These are phyloP conservation scores for Drosophila obscura DNA, from an alignment of 1,140 invertebrate genomes.

Conservation along the genomic window DNA sequence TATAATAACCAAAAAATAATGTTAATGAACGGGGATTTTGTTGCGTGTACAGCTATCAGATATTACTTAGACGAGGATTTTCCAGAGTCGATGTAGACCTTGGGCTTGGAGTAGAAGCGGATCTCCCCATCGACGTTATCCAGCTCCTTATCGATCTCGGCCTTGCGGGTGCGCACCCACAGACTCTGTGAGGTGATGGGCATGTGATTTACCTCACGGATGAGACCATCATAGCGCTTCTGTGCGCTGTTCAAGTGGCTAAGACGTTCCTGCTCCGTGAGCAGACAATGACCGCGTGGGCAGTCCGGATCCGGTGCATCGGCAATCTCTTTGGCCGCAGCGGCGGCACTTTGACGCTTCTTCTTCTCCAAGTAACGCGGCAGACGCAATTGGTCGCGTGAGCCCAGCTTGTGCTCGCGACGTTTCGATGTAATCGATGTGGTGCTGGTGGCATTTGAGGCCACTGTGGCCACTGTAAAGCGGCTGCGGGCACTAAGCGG, in stretches of 20 bases:
- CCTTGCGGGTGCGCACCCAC: conserved; percentile 90
- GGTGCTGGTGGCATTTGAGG: conserved; percentile 44
- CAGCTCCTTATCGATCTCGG: conserved; percentile 92
- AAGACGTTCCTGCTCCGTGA: conserved; percentile 91
- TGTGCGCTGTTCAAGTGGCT: conserved; percentile 89
- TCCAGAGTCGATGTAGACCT: conserved; percentile 90
- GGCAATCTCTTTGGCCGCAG: conserved; percentile 84
- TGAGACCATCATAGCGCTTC: conserved; percentile 91
- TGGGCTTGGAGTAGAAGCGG: conserved; percentile 93
- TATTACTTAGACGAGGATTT: background rate
- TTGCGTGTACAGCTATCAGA: too few species aligned
- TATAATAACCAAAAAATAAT: too few species aligned
- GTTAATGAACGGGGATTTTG: too few species aligned
- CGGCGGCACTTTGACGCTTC: conserved; percentile 84
- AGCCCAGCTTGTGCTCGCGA: conserved; percentile 67
- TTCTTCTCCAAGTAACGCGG: conserved; percentile 84
- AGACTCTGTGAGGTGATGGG: conserved; percentile 93
- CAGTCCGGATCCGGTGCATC: conserved; percentile 86
- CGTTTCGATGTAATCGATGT: conserved; percentile 68
- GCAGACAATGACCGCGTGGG: conserved; percentile 90
- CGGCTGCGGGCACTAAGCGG: conserved; percentile 70
- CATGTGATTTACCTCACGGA: conserved; percentile 91
- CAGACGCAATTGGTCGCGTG: conserved; percentile 68
- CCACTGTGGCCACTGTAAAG: conserved; percentile 59
- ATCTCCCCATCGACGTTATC: conserved; percentile 93